A percentile compares a stretch with the other conserved stretches of the same genome.
phyloP scores from a whole-genome alignment of 2,888 invertebrate species.

The Ceriagrion tenellum region DNA sequence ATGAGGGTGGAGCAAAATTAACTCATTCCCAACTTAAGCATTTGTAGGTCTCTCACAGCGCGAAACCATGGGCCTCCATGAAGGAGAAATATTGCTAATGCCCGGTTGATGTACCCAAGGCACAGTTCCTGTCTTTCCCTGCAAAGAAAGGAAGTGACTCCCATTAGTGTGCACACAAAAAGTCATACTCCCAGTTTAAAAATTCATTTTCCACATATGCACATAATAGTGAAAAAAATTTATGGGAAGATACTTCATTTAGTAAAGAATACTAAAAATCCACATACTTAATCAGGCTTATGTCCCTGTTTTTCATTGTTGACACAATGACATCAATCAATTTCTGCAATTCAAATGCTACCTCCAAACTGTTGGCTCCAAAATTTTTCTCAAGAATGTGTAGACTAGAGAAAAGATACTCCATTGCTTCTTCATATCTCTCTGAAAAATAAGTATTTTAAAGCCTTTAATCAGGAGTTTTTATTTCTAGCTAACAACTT shows the following conservation, averaged over 20 bases:
- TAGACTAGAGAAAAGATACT: conserved; percentile 17
- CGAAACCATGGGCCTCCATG: conserved; percentile 56
- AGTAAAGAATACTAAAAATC: background rate
- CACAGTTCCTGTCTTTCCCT: background rate
- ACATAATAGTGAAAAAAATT: too few relatives aligned
- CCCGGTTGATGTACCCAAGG: background rate
- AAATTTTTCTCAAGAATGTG: conserved; percentile 32
- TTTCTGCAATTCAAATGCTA: conserved; percentile 52
- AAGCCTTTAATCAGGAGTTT: background rate
- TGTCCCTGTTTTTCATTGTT: background rate
- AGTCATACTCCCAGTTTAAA: background rate
- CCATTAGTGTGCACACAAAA: background rate
- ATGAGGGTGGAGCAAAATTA: background rate
- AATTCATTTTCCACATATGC: too few relatives aligned
- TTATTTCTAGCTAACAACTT: too few relatives aligned
- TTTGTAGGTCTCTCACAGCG: background rate
- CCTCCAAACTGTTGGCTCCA: conserved; percentile 46
- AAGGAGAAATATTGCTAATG: conserved; percentile 17
- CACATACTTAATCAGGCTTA: background rate
- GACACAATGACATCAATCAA: conserved; percentile 30
- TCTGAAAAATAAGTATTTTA: background rate
- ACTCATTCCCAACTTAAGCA: background rate
- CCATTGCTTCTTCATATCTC: conserved; percentile 3
- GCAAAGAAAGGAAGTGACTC: background rate
- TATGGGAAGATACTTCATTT: background rate